Evolutionary conservation across 2,113 vertebrate species (phyloP).

Genomic region (Monarcha castaneiventris): DNA sequence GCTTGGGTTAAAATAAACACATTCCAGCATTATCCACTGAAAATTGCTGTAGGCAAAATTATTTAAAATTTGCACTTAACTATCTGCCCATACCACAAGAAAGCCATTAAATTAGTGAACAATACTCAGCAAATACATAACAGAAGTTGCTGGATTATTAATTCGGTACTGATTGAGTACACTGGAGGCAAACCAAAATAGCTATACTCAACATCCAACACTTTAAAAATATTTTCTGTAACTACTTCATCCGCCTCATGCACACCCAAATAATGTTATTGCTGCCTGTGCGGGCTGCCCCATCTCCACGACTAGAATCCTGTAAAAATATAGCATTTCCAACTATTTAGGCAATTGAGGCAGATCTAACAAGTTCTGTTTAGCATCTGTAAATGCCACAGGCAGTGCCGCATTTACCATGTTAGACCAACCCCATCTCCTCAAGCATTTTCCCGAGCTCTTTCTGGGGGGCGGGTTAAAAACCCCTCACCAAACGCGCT

Average conservation of each 20-base stretch:
- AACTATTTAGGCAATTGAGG: not conserved
- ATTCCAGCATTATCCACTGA: not conserved
- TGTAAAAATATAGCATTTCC: not conserved
- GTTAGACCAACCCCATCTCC: not conserved
- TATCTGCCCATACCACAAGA: not conserved
- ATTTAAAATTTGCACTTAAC: not conserved
- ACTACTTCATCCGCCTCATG: not conserved
- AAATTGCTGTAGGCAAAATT: not conserved
- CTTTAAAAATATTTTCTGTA: not conserved
- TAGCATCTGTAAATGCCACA: not conserved
- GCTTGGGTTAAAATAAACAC: not conserved
- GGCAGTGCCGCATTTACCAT: accelerated
- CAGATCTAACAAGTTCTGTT: not conserved
- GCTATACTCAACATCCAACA: not conserved
- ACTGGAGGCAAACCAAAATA: not conserved
- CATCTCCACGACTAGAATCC: not conserved
- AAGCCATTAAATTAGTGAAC: not conserved
- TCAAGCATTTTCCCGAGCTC: not conserved
- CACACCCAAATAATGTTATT: not conserved
- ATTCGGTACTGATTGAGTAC: not conserved
- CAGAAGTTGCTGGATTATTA: not conserved
- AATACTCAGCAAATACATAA: not conserved
- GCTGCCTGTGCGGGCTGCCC: not conserved
- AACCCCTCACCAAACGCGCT: not conserved
- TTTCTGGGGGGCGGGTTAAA: not conserved